Base-by-base conservation (phyloP, 2,888 invertebrate genomes). In the Drosophila melanosoma region DNA sequence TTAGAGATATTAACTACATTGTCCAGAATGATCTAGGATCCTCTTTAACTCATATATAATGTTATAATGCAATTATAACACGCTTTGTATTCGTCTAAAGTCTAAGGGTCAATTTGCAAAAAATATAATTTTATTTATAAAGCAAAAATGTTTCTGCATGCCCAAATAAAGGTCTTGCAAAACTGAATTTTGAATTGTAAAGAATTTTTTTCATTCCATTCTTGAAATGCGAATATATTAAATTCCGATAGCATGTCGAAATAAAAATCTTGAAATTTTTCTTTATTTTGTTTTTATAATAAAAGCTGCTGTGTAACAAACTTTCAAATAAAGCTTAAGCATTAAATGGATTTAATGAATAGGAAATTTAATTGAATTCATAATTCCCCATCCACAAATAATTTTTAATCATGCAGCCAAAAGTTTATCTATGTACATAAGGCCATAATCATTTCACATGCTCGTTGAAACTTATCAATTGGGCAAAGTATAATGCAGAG, bases 401-500 rank as follows among this genome's bases (percentile, higher is more conserved):
- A 26, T 49, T 51, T 76, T 62, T 65, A 64, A 77, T 77, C 57
- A 40, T 10, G 48, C n/a, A 48, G 36, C 73, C 58, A 61, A 42
- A 54, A 62, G 48, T 49, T 33, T 57, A 59, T 54, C 48, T 26
- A 26, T 36, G 2, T 38, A 70, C 49, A 51, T 69, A 69, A 60
- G 36, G 33, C 49, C 48, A 36, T 68, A 81, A 83, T 81, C 77
- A 70, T 48, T 66, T 69, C 60, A 69, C 56, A 74, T 68, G 67
- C 57, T 62, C 53, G 49, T 81, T 72, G 57, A 33, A 48, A 63
- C 81, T 81, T 81, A 81, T 81, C 81, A 74, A 77, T 64, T 61
- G 60, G 58, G 48, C 54, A 57, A 54, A 71, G 68, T 66, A 77
- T 69, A 69, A 77, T 69, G 61, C 35, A 56, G 70, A 72, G 72